phyloP scores from a whole-genome alignment of 2,888 invertebrate genomes.

The Adineta ricciae region DNA sequence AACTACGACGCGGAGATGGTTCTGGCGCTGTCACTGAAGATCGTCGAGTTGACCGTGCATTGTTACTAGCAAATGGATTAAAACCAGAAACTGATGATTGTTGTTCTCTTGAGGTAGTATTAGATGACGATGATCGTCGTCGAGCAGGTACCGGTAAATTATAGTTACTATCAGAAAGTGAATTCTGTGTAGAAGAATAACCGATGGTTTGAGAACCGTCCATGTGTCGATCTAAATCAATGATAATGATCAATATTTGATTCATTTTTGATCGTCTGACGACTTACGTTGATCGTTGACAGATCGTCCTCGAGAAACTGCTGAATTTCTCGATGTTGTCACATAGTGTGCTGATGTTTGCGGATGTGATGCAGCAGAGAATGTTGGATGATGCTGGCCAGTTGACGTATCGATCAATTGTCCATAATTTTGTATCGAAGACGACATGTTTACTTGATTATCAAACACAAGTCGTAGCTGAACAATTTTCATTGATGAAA shows the following conservation, averaged over 20 bases:
- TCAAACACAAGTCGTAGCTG: not conserved
- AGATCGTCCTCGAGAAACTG: not conserved
- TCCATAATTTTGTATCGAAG: not conserved
- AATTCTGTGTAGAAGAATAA: not conserved
- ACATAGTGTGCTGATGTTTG: not conserved
- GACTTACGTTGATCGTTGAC: not conserved
- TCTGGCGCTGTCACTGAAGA: not conserved
- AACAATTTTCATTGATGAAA: not conserved
- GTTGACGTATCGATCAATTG: not conserved
- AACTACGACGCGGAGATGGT: conserved; percentile 40
- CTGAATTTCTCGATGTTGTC: not conserved
- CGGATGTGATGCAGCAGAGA: not conserved
- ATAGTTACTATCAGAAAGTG: too few species aligned
- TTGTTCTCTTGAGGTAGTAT: not conserved
- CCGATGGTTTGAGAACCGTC: not conserved
- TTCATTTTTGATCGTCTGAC: not conserved
- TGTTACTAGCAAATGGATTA: not conserved
- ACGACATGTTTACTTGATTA: not conserved
- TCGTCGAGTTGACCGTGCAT: not conserved
- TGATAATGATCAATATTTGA: not conserved
- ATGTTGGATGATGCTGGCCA: not conserved
- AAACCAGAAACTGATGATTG: not conserved
- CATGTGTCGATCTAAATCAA: not conserved
- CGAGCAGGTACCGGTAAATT: not conserved
- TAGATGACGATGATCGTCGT: not conserved